Percentiles rank a stretch among this genome's conserved stretches.
Evolutionary conservation across 1,140 invertebrate genomes (phyloP).

Genomic region (Saccostrea echinata): DNA sequence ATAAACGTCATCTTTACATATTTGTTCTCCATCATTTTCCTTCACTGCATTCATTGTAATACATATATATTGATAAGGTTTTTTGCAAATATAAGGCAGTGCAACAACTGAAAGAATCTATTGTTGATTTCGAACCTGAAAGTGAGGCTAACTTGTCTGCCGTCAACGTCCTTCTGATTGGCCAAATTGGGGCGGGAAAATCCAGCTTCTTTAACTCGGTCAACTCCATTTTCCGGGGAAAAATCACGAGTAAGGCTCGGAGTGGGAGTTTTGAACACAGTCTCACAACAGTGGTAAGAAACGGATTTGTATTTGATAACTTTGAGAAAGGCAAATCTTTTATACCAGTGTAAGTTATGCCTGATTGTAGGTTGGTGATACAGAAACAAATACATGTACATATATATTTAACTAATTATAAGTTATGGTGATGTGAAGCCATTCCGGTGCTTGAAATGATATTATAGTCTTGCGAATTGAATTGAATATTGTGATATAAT

Average conservation of each 20-base stretch:
- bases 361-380: no score
- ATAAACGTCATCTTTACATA: background rate
- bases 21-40: no score
- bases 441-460: no score
- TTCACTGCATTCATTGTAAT: no score
- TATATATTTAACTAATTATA: no score
- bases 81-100: background rate
- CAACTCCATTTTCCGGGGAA: constrained; percentile 56
- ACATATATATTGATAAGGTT: background rate
- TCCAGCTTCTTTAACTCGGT: constrained; percentile 63
- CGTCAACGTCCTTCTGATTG: constrained; percentile 57
- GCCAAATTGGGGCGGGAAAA: constrained; percentile 62
- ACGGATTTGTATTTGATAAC: background rate
- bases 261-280: constrained; percentile 55
- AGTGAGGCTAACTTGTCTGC: constrained; percentile 25
- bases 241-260: constrained; percentile 47
- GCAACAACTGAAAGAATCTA: background rate
- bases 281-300: constrained; percentile 56
- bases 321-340: background rate
- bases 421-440: no score
- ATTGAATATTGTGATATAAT: no score
- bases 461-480: no score
- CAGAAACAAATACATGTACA: no score
- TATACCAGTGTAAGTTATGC: background rate
- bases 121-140: constrained; percentile 39